These are phyloP conservation scores for Protosalanx chinensis DNA, from an alignment of 2,797 vertebrate species.

Conservation along the genomic window DNA sequence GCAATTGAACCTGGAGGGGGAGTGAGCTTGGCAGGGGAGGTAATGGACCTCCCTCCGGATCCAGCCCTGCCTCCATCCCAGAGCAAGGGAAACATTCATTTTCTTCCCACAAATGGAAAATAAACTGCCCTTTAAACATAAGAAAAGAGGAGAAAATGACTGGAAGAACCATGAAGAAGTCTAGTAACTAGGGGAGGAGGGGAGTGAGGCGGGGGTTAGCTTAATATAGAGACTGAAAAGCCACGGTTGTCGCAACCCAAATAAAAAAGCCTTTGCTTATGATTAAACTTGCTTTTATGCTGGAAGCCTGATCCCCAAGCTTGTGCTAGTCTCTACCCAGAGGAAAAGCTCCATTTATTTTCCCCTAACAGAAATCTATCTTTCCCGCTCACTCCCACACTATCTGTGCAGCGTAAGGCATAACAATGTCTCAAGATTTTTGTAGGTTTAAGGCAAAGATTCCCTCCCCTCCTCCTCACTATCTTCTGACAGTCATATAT, in stretches of 20 bases:
- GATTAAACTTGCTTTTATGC: constrained; percentile 66
- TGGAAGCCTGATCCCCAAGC: constrained; percentile 55
- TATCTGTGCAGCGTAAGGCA: constrained; percentile 35
- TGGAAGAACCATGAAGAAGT: constrained; percentile 39
- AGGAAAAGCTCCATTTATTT: constrained; percentile 77
- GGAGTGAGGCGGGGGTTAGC: constrained; percentile 47
- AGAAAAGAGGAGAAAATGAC: constrained; percentile 58
- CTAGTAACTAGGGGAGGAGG: constrained; percentile 14
- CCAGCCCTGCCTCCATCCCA: constrained; percentile 47
- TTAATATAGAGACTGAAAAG: constrained; percentile 64
- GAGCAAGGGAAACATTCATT: constrained; percentile 58
- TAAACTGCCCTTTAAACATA: constrained; percentile 69
- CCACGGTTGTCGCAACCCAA: constrained; percentile 52
- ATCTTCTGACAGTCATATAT: constrained; percentile 21
- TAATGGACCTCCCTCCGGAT: constrained; percentile 69
- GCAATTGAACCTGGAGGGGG: constrained; percentile 66
- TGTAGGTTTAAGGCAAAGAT: constrained; percentile 28
- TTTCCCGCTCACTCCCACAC: constrained; percentile 41
- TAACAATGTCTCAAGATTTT: constrained; percentile 40
- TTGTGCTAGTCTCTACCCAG: constrained; percentile 65
- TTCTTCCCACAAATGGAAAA: constrained; percentile 61
- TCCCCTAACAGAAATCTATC: constrained; percentile 42
- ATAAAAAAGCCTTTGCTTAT: constrained; percentile 51
- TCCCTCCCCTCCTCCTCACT: background rate
- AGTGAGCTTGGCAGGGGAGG: constrained; percentile 64